Conservation (phyloP, 2,797 vertebrate species). For the Acipenser oxyrinchus region DNA sequence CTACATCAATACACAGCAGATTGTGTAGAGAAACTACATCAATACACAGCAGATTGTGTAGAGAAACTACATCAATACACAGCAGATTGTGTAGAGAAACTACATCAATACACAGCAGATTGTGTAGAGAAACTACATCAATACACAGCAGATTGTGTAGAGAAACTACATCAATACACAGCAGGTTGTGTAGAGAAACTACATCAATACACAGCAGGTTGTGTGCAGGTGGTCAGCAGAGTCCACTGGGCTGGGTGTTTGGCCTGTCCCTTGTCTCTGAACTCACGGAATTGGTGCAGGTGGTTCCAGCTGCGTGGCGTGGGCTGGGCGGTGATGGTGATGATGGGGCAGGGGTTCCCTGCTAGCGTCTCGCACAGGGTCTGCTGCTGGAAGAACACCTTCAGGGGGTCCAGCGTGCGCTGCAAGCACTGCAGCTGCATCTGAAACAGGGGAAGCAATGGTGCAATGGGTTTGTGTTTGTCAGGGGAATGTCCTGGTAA, state of each 20-base stretch:
- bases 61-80: no score
- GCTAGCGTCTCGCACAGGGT: constrained; percentile 68
- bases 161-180: no score
- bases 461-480: no score
- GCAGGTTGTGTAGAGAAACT: background rate
- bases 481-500: no score
- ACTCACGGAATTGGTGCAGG: constrained; percentile 80
- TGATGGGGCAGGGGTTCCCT: constrained; percentile 75
- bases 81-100: no score
- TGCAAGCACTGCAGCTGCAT: constrained; percentile 71
- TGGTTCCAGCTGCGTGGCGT: constrained; percentile 52
- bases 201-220: background rate
- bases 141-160: no score
- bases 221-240: background rate
- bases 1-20: no score
- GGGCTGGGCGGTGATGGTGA: constrained; percentile 82
- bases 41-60: no score
- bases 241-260: background rate
- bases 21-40: no score
- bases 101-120: no score
- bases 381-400: constrained; percentile 73
- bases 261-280: background rate
- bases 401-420: constrained; percentile 50
- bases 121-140: no score
- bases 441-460: constrained; percentile 44